These are phyloP conservation scores for Dicrurus megarhynchus DNA, from an alignment of 2,113 vertebrate species.

Conservation along the genomic window DNA sequence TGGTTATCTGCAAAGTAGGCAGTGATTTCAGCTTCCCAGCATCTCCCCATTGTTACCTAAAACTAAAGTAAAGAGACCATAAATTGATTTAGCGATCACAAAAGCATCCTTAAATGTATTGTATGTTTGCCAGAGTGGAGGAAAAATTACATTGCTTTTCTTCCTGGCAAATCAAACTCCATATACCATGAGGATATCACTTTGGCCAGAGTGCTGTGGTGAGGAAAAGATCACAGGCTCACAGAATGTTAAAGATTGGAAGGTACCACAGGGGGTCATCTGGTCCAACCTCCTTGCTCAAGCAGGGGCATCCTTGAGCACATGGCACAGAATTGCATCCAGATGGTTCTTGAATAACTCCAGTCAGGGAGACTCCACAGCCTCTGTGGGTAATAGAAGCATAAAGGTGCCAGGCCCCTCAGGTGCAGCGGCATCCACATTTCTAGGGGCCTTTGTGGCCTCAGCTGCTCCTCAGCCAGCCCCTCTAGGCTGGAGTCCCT, in stretches of 20 bases:
- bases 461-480: neutral
- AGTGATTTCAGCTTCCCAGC: neutral
- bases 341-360: neutral
- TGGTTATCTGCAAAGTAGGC: neutral
- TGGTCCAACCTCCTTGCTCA: neutral
- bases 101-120: neutral
- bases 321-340: neutral
- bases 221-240: neutral
- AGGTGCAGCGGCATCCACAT: accelerated
- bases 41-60: neutral
- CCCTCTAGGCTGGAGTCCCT: neutral
- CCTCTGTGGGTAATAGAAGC: neutral
- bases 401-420: neutral
- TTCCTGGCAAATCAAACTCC: neutral
- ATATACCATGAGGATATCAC: neutral
- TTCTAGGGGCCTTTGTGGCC: neutral
- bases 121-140: neutral
- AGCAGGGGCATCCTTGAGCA: neutral
- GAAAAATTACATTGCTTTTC: neutral
- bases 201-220: neutral
- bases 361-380: neutral
- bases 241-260: neutral
- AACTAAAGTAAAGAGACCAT: neutral
- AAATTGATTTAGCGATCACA: neutral
- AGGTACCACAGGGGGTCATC: neutral